A percentile compares a stretch with the other conserved stretches of the same genome.
Conservation (phyloP, 2,113 vertebrate species). For the Gobiocypris rarus region DNA sequence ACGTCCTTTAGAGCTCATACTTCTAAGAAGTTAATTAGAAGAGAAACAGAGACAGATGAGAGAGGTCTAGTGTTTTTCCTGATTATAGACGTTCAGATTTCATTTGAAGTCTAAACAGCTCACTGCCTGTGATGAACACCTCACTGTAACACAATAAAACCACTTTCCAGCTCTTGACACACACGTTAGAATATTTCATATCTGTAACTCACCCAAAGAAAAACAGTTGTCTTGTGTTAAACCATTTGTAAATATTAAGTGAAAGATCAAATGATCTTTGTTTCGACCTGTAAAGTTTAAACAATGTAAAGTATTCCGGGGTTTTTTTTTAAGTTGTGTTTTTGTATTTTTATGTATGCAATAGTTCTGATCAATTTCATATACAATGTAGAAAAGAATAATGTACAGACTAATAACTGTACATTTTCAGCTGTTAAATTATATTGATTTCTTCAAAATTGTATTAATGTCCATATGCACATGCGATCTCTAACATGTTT, state of each 20-base stretch:
- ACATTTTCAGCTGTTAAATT: neutral
- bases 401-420: neutral
- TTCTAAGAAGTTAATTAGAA: conserved; percentile 33
- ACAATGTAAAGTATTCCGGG: neutral
- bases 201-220: neutral
- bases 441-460: neutral
- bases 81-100: conserved; percentile 37
- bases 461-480: neutral
- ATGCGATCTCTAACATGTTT: neutral
- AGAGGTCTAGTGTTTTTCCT: conserved; percentile 13
- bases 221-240: neutral
- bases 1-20: neutral
- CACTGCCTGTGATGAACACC: conserved; percentile 2
- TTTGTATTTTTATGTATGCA: neutral
- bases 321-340: neutral
- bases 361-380: neutral
- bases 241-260: neutral
- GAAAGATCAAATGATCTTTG: neutral
- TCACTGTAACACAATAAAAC: neutral
- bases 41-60: neutral
- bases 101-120: neutral
- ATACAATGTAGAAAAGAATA: neutral
- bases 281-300: neutral
- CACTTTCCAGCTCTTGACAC: neutral
- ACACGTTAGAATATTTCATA: neutral